These are phyloP conservation scores for Scelioninae gen. 1 DNA, from an alignment of 2,888 invertebrate genomes.

Conservation along the genomic window DNA sequence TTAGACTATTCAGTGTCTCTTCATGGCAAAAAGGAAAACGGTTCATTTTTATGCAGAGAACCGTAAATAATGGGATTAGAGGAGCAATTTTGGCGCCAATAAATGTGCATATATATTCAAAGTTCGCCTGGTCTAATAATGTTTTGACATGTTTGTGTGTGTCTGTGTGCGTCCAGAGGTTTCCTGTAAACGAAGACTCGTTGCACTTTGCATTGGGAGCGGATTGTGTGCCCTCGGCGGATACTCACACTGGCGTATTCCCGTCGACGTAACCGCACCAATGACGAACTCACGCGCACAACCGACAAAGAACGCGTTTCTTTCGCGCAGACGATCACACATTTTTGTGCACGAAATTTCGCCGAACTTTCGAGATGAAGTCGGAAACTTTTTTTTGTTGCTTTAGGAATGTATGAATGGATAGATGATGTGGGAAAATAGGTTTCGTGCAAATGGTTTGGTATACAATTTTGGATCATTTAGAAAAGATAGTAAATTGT, in stretches of 20 bases:
- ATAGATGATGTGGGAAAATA: not conserved
- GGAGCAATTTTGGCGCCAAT: not conserved
- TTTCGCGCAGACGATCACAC: conserved; percentile 39
- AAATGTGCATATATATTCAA: not conserved
- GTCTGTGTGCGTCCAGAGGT: not conserved
- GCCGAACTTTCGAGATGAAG: conserved; percentile 17
- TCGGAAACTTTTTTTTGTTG: not conserved
- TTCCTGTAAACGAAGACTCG: conserved; percentile 40
- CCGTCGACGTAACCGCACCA: conserved; percentile 40
- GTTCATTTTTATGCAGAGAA: not conserved
- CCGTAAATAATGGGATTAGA: not conserved
- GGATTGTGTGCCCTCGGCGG: conserved; percentile 40
- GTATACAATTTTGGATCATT: no score
- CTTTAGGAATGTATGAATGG: no score
- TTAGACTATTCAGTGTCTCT: conserved; percentile 28
- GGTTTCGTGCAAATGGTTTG: no score
- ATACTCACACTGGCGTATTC: conserved; percentile 27
- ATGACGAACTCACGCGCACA: conserved; percentile 49
- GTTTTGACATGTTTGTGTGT: not conserved
- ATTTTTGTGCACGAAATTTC: conserved; percentile 24
- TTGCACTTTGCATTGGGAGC: conserved; percentile 41
- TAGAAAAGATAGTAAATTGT: no score
- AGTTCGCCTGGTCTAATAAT: not conserved
- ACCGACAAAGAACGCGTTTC: conserved; percentile 30
- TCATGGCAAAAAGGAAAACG: not conserved